Evolutionary conservation across 1,140 invertebrate species (phyloP), one percentile per base, ranked within the genome.

Genomic region (Musca vetustissima): DNA sequence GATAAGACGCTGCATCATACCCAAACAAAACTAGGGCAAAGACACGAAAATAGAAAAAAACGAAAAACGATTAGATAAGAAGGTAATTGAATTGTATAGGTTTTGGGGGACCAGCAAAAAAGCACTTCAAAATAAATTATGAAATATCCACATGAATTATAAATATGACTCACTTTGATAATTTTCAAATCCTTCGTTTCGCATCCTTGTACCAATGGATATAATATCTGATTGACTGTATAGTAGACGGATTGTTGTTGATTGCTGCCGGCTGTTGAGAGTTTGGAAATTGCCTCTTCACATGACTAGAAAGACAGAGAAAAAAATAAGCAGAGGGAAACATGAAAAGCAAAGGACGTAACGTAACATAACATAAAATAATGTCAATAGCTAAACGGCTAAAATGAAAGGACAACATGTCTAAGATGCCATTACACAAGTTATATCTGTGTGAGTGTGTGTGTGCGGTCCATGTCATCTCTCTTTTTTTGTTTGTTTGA

Each of bases 151-250:
- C 36, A 19, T 59, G 15, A 9, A 25, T 21, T 43, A 32, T 17
- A 3, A 25, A 2, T 65, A 65, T 69, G 57, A 67, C 71, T 73
- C 83, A 93, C 92, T 87, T 93, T 94, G 48, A 98, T 95, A 73
- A 99, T 92, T 88, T 98, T 98, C 22, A 95, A 87, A 85, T 97
- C 96, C 86, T 97, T 98, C 21, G 96, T 97, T 80, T 98, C 96
- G 88, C 97, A 99, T 77, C 96, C 97, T 85, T 98, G 92, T 61
- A 98, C 93, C 74, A 99, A 86, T n/a, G 97, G 97, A 85, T 97
- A 97, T 21, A 99, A 85, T 74, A 99, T 94, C 85, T 98, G 92
- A 83, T 94, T 94, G n/a, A 93, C 89, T 48, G 93, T 90, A 84
- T 94, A 93, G 83, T 92, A 90, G 64, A 95, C 86, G 55, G 92